Evolutionary conservation across 2,113 vertebrate genomes (phyloP), one percentile per base, ranked within the genome.

Genomic region (Peromyscus californicus): DNA sequence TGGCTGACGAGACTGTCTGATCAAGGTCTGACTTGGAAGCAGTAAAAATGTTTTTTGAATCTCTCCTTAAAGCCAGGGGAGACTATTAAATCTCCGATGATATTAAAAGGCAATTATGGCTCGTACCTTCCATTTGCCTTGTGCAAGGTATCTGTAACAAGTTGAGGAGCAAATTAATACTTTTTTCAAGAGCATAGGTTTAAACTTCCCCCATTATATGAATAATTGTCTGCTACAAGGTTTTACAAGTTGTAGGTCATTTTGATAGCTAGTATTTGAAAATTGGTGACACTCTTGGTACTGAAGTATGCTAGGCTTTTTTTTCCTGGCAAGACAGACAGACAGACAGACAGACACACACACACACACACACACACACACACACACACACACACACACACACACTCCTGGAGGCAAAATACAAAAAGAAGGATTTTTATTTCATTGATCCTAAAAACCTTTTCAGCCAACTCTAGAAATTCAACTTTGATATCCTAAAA

Each of bases 11-110:
- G 91, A 87, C 51, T 22, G 7, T 91, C 54, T 78, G 11, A 82
- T 97, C 6, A 78, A 94, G 33, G 93, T 72, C 57, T 92, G 94
- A 85, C 42, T 97, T 94, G 57, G 26, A 89, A 94, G 72, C 57
- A 88, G 7, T 45, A 89, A 95, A 94, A 90, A 83, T 29, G 0
- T 63, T 90, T 96, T 93, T 42, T 45, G 8, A 91, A 94, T 54
- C 36, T 86, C 91, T 91, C 93, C 76, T 57, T 87, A 90, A 78
- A 91, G 85, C 67, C 61, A 94, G 26, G 63, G 17, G 86, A 92
- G 67, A 76, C 59, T 78, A 22, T 80, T 94, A 85, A 39, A 95
- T 70, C n/a, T 74, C 63, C 17, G 31, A 12, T 67, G 90, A 94
- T 86, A 87, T 76, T 94, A 92, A 93, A 89, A 97, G 65, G 61